Percentiles rank a stretch among this genome's conserved stretches.
Evolutionary conservation across 2,888 invertebrate species (phyloP).

Genomic region (Tubulanus polymorphus): DNA sequence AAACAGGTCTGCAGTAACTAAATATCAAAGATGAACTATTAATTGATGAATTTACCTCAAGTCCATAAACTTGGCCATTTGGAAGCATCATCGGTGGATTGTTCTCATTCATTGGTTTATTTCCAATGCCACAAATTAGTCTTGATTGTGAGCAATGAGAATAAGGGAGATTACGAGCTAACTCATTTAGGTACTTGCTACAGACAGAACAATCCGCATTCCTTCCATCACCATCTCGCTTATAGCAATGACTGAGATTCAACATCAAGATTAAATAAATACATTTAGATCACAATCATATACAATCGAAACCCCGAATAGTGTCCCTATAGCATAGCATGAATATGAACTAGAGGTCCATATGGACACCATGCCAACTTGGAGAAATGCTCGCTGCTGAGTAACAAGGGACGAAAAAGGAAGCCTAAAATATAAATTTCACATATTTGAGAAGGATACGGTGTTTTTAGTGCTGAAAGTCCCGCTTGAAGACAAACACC

Average conservation of each 20-base stretch:
- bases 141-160: conserved; percentile 96
- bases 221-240: conserved; percentile 31
- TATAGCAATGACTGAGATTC: conserved; percentile 48
- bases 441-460: conserved; percentile 60
- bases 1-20: too few species aligned
- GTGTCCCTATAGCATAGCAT: too few species aligned
- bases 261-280: background rate
- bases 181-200: conserved; percentile 76
- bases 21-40: too few species aligned
- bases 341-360: too few species aligned
- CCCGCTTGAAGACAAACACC: conserved; percentile 90
- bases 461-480: conserved; percentile 90
- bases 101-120: conserved; percentile 89
- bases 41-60: conserved; percentile 35
- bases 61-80: conserved; percentile 87
- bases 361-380: too few species aligned
- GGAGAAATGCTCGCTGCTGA: too few species aligned
- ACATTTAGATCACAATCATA: background rate
- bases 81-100: conserved; percentile 98
- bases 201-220: conserved; percentile 92
- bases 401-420: too few species aligned
- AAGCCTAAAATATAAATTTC: too few species aligned
- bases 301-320: too few species aligned
- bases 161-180: conserved; percentile 78
- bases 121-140: conserved; percentile 85